These are phyloP conservation scores for Esox masquinongy DNA, from an alignment of 2,797 vertebrate genomes.

Conservation along the genomic window DNA sequence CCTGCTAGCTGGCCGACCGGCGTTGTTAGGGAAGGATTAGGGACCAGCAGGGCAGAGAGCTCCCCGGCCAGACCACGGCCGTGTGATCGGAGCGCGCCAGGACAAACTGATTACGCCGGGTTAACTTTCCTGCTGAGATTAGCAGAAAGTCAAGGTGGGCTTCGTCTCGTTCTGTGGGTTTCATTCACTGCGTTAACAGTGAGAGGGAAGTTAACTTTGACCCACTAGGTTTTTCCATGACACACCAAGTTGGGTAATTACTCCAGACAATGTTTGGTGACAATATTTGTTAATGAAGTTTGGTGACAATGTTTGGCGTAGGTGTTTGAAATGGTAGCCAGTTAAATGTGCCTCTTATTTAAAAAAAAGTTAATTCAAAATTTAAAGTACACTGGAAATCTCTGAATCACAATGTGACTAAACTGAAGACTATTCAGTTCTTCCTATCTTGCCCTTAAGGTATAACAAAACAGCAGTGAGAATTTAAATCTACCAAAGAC, in stretches of 20 bases:
- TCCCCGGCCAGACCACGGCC: not conserved
- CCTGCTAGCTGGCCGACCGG: constrained; percentile 36
- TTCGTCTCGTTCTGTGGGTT: constrained; percentile 11
- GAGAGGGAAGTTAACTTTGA: not conserved
- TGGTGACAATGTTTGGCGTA: not conserved
- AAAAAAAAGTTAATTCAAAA: not conserved
- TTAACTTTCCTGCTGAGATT: constrained; percentile 43
- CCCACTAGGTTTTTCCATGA: not conserved
- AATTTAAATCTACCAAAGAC: not conserved
- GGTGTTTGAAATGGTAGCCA: too few relatives aligned
- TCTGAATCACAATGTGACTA: not conserved
- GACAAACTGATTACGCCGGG: constrained; percentile 35
- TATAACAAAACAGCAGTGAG: not conserved
- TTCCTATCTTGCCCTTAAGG: not conserved
- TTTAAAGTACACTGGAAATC: not conserved
- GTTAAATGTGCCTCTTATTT: too few relatives aligned
- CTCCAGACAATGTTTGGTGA: not conserved
- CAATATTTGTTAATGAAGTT: not conserved
- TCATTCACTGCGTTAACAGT: constrained; percentile 5
- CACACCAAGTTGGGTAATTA: not conserved
- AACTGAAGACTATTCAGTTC: not conserved
- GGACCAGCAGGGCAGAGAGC: constrained; percentile 28
- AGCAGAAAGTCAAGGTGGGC: constrained; percentile 30
- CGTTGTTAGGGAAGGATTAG: constrained; percentile 40
- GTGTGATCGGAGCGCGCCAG: constrained; percentile 11